Evolutionary conservation across 2,888 invertebrate genomes (phyloP), one percentile per base, ranked within the genome.

Genomic region (Lycaena phlaeas): DNA sequence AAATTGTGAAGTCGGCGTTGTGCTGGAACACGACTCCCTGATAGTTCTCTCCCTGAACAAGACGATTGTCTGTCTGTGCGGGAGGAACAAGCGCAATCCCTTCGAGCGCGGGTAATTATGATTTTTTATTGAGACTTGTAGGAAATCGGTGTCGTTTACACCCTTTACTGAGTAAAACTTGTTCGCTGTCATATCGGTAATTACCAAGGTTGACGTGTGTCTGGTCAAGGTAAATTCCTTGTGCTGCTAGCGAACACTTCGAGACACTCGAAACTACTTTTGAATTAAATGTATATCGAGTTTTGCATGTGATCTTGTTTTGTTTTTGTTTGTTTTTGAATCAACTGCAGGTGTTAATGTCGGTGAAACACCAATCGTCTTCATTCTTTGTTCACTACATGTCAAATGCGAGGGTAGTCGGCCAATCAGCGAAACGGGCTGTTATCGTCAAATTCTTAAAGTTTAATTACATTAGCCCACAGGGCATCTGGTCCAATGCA

Each of bases 1-100:
- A 71, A 85, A 85, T 66, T 85, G 85, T 62, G 85, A 85, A 68
- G 84, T 85, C 50, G 85, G 84, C 63, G 82, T 85, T 67, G 72
- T 85, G 56, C 73, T 82, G 58, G 85, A 82, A 59, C 79, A 74
- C 68, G 82, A 84, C 65, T 84, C 85, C 43, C 57, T 85, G 68
- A 85, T 85, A 56, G 84, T 85, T 59, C 69, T 85, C 48, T 77
- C 85, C 15, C 71, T 81, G 53, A 72, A 85, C 70, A 85, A 85
- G 69, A 82, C 85, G 56, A 85, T 85, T 63, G 73, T 85, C 66
- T 85, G 85, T 70, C 76, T 79, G 48, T 85, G 85, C 68, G 85
- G 85, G 49, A 75, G 72, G 61, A 75, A 77, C 58, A 66, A 65
- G 61, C 66, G 76, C 63, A 76, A 74, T 58, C 79, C 78, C 59